phyloP scores from a whole-genome alignment of 2,113 vertebrate genomes.

The Myotis yumanensis region DNA sequence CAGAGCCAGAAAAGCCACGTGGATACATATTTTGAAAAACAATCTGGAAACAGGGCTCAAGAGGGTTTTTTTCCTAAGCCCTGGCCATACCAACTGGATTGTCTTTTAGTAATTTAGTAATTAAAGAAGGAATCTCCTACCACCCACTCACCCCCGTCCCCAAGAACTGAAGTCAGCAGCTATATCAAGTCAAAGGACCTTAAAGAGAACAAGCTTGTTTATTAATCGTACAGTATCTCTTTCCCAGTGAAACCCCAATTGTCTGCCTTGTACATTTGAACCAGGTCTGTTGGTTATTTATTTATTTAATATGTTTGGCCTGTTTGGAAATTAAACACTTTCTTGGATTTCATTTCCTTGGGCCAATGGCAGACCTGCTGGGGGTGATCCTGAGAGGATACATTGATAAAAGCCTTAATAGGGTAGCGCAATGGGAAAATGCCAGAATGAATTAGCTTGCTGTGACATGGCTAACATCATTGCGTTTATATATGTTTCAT shows the following conservation, averaged over 20 bases:
- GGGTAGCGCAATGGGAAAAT: constrained; percentile 78
- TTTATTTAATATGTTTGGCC: constrained; percentile 76
- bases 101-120: constrained; percentile 7
- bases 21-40: constrained; percentile 5
- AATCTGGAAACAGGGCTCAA: constrained; percentile 22
- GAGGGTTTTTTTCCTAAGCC: not conserved
- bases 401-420: constrained; percentile 81
- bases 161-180: constrained; percentile 9
- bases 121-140: constrained; percentile 6
- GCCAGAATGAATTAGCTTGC: constrained; percentile 84
- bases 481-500: constrained; percentile 88
- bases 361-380: constrained; percentile 65
- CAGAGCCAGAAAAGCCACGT: not conserved
- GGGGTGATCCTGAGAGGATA: constrained; percentile 75
- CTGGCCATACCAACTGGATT: constrained; percentile 25
- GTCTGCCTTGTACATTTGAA: constrained; percentile 35
- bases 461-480: constrained; percentile 84
- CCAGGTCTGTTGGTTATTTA: constrained; percentile 74
- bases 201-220: not conserved
- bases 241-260: constrained; percentile 57
- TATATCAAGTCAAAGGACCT: not conserved
- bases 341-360: constrained; percentile 77
- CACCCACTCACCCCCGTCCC: not conserved
- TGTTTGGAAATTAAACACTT: constrained; percentile 81
- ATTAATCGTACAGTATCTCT: constrained; percentile 47